Evolutionary conservation across 2,888 invertebrate genomes (phyloP), one percentile per base, ranked within the genome.

Genomic region (Synergus laeviventris): DNA sequence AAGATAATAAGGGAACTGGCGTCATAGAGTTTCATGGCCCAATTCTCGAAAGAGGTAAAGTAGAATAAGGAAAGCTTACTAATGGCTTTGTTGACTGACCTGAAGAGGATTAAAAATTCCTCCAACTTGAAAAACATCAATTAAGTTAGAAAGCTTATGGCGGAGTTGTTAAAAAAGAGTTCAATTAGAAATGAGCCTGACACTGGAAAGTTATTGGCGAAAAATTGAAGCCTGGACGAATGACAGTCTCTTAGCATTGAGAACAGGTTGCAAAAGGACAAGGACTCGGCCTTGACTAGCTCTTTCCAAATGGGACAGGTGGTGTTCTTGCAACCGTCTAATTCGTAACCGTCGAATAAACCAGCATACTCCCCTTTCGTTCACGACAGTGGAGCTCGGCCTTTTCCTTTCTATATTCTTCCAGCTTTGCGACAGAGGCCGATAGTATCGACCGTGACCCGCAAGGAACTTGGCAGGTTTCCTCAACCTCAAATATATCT

Each of bases 321-420:
- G 62, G n/a, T 38, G 62, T 62, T 62, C 62, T 62, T 38, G 62
- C 62, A 62, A 12, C 62, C 62, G 38, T 38, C n/a, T 61, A n/a
- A 61, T 2, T 54, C 61, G 38, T 64, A 64, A 42, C 45, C 74
- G 74, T 60, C 59, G 18, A 66, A 39, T 42, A 62, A 75, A 31
- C 70, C 14, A 62, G 42, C 77, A 64, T 21, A 59, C 73, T 73
- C 76, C 76, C 75, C 73, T 76, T 64, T 74, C 62, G 73, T 75
- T 24, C 7, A 59, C 14, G 1, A 1, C 24, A 24, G 59, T 59
- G 4, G 59, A 59, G 59, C 24, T 62, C 21, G 2, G 59, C 49
- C 21, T 14, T 70, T 45, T 77, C 74, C 62, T 75, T 60, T 36
- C 31, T 59, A 61, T 59, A 61, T 60, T 38, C 59, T 64, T 74